phyloP scores from a whole-genome alignment of 2,113 vertebrate species.

The Alligator mississippiensis region DNA sequence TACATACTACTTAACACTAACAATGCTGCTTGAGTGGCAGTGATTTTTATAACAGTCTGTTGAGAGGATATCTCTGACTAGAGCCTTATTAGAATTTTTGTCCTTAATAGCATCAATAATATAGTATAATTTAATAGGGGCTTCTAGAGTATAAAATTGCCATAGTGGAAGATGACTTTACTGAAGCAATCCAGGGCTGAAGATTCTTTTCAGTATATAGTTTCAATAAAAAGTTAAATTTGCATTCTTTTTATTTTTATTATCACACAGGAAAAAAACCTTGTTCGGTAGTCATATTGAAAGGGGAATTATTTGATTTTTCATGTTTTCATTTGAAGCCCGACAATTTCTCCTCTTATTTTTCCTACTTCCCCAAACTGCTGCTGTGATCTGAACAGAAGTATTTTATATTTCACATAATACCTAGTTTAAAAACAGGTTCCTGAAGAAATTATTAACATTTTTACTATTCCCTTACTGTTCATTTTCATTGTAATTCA shows the following conservation, averaged over 20 bases:
- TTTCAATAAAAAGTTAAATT: neutral
- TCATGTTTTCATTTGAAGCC: neutral
- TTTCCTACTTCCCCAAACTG: neutral
- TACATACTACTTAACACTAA: neutral
- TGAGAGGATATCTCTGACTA: neutral
- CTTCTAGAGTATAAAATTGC: neutral
- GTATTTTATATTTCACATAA: neutral
- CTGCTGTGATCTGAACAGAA: neutral
- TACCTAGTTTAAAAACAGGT: neutral
- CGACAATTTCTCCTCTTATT: neutral
- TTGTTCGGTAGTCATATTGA: neutral
- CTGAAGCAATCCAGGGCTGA: neutral
- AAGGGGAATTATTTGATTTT: neutral
- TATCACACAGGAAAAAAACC: neutral
- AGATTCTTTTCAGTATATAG: neutral
- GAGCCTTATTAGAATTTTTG: neutral
- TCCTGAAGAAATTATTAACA: neutral
- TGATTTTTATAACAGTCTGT: neutral
- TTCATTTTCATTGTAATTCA: neutral
- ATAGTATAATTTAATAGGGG: neutral
- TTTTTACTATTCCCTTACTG: neutral
- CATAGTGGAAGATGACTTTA: neutral
- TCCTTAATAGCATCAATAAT: constrained; percentile 1
- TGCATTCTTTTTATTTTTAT: neutral
- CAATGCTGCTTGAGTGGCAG: neutral